A percentile compares a stretch with the other conserved stretches of the same genome.
Evolutionary conservation across 2,888 invertebrate genomes (phyloP).

Genomic region (Dryomyza anilis): DNA sequence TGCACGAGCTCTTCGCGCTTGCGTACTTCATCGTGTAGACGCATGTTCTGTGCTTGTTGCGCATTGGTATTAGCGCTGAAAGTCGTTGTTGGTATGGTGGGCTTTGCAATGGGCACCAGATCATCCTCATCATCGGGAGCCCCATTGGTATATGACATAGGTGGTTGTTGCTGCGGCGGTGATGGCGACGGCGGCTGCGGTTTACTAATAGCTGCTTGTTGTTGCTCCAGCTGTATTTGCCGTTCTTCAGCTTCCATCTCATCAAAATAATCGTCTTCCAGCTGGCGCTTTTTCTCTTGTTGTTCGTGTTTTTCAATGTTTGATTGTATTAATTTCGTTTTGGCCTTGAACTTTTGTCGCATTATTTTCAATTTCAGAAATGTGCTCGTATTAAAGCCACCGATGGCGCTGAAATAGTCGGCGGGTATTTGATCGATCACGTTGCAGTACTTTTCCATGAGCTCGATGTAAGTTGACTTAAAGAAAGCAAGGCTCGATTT

Average conservation of each 20-base stretch:
- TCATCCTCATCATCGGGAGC: slow-evolving; percentile 37
- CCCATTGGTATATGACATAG: slow-evolving; percentile 25
- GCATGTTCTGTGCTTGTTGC: slow-evolving; percentile 9
- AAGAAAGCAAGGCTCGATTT: slow-evolving; percentile 47
- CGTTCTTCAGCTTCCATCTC: slow-evolving; percentile 48
- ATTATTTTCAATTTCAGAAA: slow-evolving; percentile 67
- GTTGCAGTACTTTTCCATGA: slow-evolving; percentile 69
- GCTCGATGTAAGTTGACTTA: slow-evolving; percentile 66
- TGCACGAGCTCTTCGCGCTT: slow-evolving; percentile 42
- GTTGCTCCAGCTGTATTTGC: slow-evolving; percentile 44
- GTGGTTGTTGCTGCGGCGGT: too few relatives aligned
- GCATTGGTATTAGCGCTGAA: neutral
- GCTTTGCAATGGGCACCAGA: too few relatives aligned
- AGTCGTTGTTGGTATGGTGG: too few relatives aligned
- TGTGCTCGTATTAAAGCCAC: slow-evolving; percentile 66
- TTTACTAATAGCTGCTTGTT: neutral
- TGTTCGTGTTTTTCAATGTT: slow-evolving; percentile 43
- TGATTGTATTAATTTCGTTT: slow-evolving; percentile 61
- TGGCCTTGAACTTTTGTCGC: slow-evolving; percentile 67
- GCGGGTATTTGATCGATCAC: slow-evolving; percentile 71
- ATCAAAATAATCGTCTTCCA: slow-evolving; percentile 37
- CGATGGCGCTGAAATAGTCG: slow-evolving; percentile 66
- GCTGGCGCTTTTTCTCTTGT: slow-evolving; percentile 24
- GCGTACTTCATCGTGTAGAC: slow-evolving; percentile 25
- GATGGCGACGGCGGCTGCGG: too few relatives aligned